These are phyloP conservation scores for Eupeodes corollae DNA, from an alignment of 1,140 invertebrate species.

Conservation along the genomic window DNA sequence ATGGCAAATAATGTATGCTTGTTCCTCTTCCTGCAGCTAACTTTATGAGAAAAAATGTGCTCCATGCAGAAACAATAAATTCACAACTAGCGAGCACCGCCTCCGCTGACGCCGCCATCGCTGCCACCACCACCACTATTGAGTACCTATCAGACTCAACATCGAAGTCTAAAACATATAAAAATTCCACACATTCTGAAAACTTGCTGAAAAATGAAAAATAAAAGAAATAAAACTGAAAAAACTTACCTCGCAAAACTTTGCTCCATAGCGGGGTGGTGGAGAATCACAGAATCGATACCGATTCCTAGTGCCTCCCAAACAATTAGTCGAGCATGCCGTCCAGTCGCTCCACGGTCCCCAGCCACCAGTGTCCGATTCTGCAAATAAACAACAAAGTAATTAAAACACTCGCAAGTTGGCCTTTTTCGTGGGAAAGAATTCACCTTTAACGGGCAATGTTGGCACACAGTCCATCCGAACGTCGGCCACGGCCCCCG, in stretches of 20 bases:
- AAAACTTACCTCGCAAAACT: conserved; percentile 64
- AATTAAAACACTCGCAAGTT: conserved; percentile 2
- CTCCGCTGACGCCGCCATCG: too few species aligned
- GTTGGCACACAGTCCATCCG: conserved; percentile 70
- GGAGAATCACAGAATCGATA: conserved; percentile 77
- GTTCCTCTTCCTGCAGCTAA: too few species aligned
- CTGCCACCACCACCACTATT: too few species aligned
- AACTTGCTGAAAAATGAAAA: too few species aligned
- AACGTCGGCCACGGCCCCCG: conserved; percentile 67
- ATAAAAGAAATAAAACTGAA: neutral
- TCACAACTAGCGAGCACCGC: too few species aligned
- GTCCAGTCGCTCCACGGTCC: conserved; percentile 74
- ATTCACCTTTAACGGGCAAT: conserved; percentile 59
- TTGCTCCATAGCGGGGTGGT: conserved; percentile 66
- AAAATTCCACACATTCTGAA: too few species aligned
- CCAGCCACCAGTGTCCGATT: conserved; percentile 66
- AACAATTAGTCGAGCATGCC: conserved; percentile 65
- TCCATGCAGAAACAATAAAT: too few species aligned
- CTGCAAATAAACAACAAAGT: conserved; percentile 35
- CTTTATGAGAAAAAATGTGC: too few species aligned
- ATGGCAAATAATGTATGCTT: too few species aligned
- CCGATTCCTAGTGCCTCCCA: conserved; percentile 61
- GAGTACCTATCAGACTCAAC: too few species aligned
- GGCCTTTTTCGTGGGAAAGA: neutral
- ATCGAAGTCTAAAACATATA: too few species aligned